Evolutionary conservation across 2,888 invertebrate species (phyloP).

Genomic region (Caenorhabditis uteleia): DNA sequence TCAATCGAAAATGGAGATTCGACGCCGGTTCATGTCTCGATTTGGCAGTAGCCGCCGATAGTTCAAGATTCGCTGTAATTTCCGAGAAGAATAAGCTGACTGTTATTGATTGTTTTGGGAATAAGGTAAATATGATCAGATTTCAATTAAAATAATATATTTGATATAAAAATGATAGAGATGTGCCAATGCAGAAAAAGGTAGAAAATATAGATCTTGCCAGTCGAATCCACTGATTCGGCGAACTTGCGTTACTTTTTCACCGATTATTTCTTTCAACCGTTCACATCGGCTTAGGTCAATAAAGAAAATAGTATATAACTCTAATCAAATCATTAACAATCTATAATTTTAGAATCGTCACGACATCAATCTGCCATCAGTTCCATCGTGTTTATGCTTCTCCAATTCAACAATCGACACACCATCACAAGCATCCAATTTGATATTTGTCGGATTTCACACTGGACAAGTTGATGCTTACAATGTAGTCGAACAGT

Average conservation of each 20-base stretch:
- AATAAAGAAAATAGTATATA: background rate
- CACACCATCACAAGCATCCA: no score
- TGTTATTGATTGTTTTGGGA: constrained; percentile 7
- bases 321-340: background rate
- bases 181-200: no score
- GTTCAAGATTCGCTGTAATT: constrained; percentile 20
- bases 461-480: constrained; percentile 20
- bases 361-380: constrained; percentile 5
- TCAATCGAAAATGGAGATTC: constrained; percentile 25
- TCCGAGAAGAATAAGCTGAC: constrained; percentile 9
- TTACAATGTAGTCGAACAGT: constrained; percentile 1
- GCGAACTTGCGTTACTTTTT: no score
- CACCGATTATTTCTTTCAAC: no score
- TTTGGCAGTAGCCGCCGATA: constrained; percentile 12
- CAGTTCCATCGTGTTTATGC: background rate
- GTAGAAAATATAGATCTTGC: no score
- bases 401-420: no score
- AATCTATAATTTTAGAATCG: background rate
- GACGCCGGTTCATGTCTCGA: constrained; percentile 45
- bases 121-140: no score
- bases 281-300: no score
- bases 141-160: no score
- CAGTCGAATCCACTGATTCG: no score
- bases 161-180: no score
- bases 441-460: constrained; percentile 26